These are phyloP conservation scores for Pleuronectes platessa DNA, from an alignment of 2,113 vertebrate species.

Conservation along the genomic window DNA sequence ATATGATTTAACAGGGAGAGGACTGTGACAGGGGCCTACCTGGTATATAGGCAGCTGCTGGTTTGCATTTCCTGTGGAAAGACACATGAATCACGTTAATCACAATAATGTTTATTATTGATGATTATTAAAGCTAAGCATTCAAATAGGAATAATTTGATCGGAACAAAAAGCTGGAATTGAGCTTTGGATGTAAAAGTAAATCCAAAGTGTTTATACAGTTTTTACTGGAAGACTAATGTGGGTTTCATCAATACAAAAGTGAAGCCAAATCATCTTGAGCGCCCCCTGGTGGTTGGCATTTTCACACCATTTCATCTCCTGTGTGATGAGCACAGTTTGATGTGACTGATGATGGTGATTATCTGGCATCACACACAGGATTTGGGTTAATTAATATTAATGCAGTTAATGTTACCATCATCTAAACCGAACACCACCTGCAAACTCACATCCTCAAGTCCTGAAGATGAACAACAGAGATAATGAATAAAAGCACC, in stretches of 20 bases:
- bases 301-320: too few relatives aligned
- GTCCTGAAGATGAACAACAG: background rate
- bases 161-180: background rate
- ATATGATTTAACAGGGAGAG: background rate
- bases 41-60: slow-evolving; percentile 69
- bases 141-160: background rate
- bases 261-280: too few relatives aligned
- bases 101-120: background rate
- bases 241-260: too few relatives aligned
- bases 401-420: background rate
- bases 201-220: too few relatives aligned
- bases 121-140: background rate
- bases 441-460: too few relatives aligned
- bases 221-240: too few relatives aligned
- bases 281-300: too few relatives aligned
- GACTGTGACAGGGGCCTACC: slow-evolving; percentile 60
- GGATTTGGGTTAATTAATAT: background rate
- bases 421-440: too few relatives aligned
- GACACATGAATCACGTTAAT: slow-evolving; percentile 29
- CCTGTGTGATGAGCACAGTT: too few relatives aligned
- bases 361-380: background rate
- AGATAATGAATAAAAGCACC: background rate
- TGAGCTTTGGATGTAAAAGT: background rate
- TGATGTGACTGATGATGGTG: too few relatives aligned
- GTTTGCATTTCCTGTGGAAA: slow-evolving; percentile 62